Evolutionary conservation across 2,113 vertebrate species (phyloP), one percentile per base, ranked within the genome.

Genomic region (Castor canadensis): DNA sequence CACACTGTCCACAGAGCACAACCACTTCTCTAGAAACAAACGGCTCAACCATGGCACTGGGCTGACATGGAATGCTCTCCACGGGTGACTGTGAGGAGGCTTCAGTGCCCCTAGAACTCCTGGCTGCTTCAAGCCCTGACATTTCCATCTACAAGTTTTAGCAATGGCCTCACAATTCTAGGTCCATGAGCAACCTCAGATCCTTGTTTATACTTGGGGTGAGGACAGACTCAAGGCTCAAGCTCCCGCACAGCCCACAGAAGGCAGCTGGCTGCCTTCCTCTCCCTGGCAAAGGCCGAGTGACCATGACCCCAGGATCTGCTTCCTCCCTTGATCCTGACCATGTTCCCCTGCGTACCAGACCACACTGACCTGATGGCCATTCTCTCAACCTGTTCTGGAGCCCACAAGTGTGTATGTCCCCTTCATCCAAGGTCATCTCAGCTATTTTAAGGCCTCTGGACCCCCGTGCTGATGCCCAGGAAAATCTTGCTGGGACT

Each of bases 131-230:
- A 28, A 43, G 52, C 52, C 24, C 69, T 10, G 3, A 71, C n/a
- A 19, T 71, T 40, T 67, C 7, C 66, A 17, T 67, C 35, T 2
- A 19, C 11, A 52, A 38, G 67, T 20, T 69, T 20, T 9, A 69
- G 5, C n/a, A 22, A 20, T 38, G 16, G 22, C 7, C 30, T 35
- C 10, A 45, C 22, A 10, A 32, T 5, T 86, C 30, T 30, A 35
- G 49, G 47, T 5, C 66, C 28, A 0, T 3, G 32, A 38, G 3
- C 35, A 22, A 7, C 9, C 30, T 89, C 24, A 0, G 6, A 28
- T n/a, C n/a, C 3, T 7, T 6, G 9, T 15, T 0, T 8, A 3
- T 0, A 1, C 20, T 12, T 9, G 28, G 49, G 5, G 28, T 16
- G 76, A 40, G n/a, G 26, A 32, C 9, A 12, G 38, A 30, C 24